Percentiles rank a stretch among this genome's conserved stretches.
phyloP scores from a whole-genome alignment of 1,140 invertebrate genomes.

The Pemphigus obesinymphae region DNA sequence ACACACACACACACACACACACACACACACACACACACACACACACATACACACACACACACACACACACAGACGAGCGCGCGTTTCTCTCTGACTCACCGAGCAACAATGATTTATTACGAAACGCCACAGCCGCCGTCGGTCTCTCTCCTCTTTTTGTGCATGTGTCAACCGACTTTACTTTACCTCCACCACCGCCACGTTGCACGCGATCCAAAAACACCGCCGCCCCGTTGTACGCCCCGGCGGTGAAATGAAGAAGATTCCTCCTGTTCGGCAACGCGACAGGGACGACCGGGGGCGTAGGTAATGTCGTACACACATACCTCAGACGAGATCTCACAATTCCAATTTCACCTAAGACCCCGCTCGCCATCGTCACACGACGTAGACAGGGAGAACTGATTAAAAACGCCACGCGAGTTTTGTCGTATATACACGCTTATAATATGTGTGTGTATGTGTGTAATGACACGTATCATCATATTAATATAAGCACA shows the following conservation, averaged over 20 bases:
- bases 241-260: not conserved
- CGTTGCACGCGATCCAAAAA: not conserved
- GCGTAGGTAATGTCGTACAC: not conserved
- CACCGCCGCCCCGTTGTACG: not conserved
- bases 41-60: not conserved
- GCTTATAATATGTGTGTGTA: not conserved
- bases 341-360: constrained; percentile 1
- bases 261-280: constrained; percentile 18
- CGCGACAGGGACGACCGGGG: not conserved
- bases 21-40: not conserved
- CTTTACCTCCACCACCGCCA: not conserved
- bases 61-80: not conserved
- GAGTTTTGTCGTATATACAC: not conserved
- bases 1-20: not conserved
- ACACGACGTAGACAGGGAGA: no score
- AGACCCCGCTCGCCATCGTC: not conserved
- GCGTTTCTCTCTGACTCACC: constrained; percentile 27
- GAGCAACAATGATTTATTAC: constrained; percentile 42
- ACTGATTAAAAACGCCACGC: constrained; percentile 30
- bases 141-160: constrained; percentile 5
- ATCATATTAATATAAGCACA: no score
- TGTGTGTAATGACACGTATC: not conserved
- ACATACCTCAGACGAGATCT: constrained; percentile 11
- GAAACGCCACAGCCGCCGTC: constrained; percentile 15
- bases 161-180: not conserved